Conservation (phyloP, 2,797 vertebrate species). For the Champsocephalus esox region DNA sequence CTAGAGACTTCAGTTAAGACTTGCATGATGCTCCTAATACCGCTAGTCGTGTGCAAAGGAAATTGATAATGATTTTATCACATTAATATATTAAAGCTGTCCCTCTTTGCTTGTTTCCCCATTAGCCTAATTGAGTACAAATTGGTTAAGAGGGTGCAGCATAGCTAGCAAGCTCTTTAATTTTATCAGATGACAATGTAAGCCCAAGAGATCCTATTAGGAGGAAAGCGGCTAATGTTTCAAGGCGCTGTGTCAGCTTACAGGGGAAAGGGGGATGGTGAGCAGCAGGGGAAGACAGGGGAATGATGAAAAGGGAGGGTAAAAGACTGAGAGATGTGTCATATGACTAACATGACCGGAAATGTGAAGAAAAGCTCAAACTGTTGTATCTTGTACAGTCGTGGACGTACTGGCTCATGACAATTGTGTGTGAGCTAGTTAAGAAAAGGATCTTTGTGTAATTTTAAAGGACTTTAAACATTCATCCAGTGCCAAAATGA, state of each 20-base stretch:
- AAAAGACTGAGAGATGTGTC: slow-evolving; percentile 48
- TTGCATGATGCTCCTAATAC: slow-evolving; percentile 41
- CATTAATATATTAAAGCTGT: slow-evolving; percentile 94
- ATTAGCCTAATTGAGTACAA: slow-evolving; percentile 96
- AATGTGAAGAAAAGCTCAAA: slow-evolving; percentile 38
- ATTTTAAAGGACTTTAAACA: neutral
- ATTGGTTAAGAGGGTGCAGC: slow-evolving; percentile 93
- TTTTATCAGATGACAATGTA: slow-evolving; percentile 95
- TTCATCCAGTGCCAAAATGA: neutral
- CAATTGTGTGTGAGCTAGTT: neutral
- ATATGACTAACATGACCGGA: slow-evolving; percentile 45
- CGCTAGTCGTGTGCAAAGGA: slow-evolving; percentile 60
- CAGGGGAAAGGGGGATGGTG: slow-evolving; percentile 71
- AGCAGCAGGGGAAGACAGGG: slow-evolving; percentile 71
- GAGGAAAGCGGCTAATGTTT: slow-evolving; percentile 90
- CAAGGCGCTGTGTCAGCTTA: slow-evolving; percentile 95
- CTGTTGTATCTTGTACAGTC: neutral
- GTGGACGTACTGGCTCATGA: neutral
- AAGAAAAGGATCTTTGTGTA: neutral
- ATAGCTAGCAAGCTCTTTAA: slow-evolving; percentile 91
- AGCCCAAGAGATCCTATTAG: slow-evolving; percentile 91
- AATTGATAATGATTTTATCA: slow-evolving; percentile 92
- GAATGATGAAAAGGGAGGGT: slow-evolving; percentile 71
- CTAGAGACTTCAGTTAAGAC: slow-evolving; percentile 9
- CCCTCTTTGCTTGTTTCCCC: slow-evolving; percentile 92